Percentiles rank a stretch among this genome's conserved stretches.
Conservation (phyloP, 2,888 invertebrate genomes). For the Desoria tigrina region DNA sequence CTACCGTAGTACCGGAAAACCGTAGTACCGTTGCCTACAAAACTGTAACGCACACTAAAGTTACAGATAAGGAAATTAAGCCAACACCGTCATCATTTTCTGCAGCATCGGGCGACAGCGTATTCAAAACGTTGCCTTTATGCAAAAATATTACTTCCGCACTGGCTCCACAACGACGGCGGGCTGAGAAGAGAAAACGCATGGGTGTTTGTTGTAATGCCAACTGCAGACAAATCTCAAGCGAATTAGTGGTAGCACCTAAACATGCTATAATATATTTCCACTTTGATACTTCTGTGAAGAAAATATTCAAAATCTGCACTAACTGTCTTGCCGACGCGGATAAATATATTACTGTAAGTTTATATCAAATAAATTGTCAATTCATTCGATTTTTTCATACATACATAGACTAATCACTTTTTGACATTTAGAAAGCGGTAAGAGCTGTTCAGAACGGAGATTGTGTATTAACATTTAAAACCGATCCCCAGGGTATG, state of each 20-base stretch:
- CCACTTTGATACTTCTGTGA: constrained; percentile 1
- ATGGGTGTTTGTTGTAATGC: constrained; percentile 8
- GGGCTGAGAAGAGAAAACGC: constrained; percentile 7
- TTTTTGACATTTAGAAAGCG: constrained; percentile 25
- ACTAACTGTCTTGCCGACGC: constrained; percentile 24
- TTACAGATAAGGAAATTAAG: constrained; percentile 9
- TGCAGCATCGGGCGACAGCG: neutral
- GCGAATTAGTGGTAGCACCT: neutral
- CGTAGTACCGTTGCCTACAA: too few relatives aligned
- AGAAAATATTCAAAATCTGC: constrained; percentile 31
- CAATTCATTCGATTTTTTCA: neutral
- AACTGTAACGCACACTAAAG: neutral
- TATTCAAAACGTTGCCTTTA: neutral
- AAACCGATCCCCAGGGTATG: constrained; percentile 52
- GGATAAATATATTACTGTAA: constrained; percentile 30
- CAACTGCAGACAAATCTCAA: neutral
- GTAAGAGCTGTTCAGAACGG: neutral
- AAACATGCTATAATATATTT: constrained; percentile 13
- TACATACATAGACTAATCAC: neutral
- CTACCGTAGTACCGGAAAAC: too few relatives aligned
- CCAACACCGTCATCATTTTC: neutral
- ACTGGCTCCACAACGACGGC: neutral
- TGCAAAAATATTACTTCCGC: constrained; percentile 7
- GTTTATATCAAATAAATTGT: neutral
- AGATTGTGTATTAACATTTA: constrained; percentile 19